These are phyloP conservation scores for Alethe castanea DNA, from an alignment of 2,113 vertebrate species.

Conservation along the genomic window DNA sequence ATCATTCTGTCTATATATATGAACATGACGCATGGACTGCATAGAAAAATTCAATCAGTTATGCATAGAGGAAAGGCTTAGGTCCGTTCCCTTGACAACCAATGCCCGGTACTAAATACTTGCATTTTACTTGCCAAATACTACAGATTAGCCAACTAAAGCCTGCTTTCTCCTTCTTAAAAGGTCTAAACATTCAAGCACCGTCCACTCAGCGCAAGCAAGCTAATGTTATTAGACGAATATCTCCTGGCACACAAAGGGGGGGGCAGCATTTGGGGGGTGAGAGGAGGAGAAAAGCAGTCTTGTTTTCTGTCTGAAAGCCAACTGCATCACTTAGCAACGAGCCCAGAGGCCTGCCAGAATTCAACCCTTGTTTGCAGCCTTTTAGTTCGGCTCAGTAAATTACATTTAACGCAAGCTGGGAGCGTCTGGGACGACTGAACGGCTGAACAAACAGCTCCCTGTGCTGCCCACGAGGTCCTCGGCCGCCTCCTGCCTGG, in stretches of 20 bases:
- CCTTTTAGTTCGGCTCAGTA: conserved; percentile 83
- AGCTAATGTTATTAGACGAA: conserved; percentile 77
- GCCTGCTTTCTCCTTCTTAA: conserved; percentile 69
- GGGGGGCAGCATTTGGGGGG: conserved; percentile 38
- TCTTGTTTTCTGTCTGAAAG: conserved; percentile 71
- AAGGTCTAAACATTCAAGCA: conserved; percentile 73
- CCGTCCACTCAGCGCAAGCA: conserved; percentile 61
- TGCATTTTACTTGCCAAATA: conserved; percentile 76
- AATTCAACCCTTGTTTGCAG: conserved; percentile 86
- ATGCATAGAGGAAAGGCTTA: conserved; percentile 69
- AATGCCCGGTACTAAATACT: conserved; percentile 75
- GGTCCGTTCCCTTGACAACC: conserved; percentile 83
- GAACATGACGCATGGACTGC: conserved; percentile 67
- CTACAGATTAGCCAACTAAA: conserved; percentile 67
- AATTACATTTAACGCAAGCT: conserved; percentile 80
- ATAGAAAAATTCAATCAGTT: conserved; percentile 75
- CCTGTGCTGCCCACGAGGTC: conserved; percentile 51
- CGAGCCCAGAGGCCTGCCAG: conserved; percentile 78
- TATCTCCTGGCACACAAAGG: conserved; percentile 67
- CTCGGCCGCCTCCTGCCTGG: not conserved
- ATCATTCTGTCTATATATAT: conserved; percentile 62
- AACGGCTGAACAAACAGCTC: conserved; percentile 70
- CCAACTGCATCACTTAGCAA: conserved; percentile 81
- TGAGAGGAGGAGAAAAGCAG: conserved; percentile 58
- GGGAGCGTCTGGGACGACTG: conserved; percentile 63